Conservation (phyloP, 2,797 vertebrate genomes). For the Sebastes taczanowskii region DNA sequence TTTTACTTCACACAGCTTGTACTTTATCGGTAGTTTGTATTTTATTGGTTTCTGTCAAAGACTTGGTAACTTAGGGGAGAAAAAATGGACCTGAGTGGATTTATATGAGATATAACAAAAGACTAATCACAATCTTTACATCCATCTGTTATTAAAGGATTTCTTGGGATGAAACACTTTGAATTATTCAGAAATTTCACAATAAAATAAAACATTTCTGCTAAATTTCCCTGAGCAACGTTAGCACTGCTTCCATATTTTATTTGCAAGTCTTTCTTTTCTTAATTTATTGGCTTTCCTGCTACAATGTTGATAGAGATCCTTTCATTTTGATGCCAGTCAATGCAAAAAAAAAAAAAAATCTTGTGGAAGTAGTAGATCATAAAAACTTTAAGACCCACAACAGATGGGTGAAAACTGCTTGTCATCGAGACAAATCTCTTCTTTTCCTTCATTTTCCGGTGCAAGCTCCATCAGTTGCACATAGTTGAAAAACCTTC, state of each 20-base stretch:
- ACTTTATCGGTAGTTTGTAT: background rate
- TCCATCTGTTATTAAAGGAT: background rate
- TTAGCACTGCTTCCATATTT: background rate
- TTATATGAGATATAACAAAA: background rate
- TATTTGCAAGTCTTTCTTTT: background rate
- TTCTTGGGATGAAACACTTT: background rate
- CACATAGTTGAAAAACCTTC: background rate
- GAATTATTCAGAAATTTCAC: background rate
- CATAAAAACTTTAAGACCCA: background rate
- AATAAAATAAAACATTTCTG: background rate
- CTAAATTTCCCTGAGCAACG: background rate
- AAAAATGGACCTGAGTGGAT: background rate
- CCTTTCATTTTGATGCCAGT: background rate
- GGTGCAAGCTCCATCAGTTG: background rate
- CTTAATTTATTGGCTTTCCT: background rate
- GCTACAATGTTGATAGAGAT: background rate
- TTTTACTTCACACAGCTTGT: constrained; percentile 4
- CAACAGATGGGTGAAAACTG: background rate
- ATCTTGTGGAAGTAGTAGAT: background rate
- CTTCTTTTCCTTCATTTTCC: background rate
- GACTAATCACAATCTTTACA: background rate
- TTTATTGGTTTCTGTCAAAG: constrained; percentile 16
- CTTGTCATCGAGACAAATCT: background rate
- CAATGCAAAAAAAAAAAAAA: background rate
- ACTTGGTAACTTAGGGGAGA: background rate